phyloP scores from a whole-genome alignment of 2,888 invertebrate species.

The Drosophila prostipennis region DNA sequence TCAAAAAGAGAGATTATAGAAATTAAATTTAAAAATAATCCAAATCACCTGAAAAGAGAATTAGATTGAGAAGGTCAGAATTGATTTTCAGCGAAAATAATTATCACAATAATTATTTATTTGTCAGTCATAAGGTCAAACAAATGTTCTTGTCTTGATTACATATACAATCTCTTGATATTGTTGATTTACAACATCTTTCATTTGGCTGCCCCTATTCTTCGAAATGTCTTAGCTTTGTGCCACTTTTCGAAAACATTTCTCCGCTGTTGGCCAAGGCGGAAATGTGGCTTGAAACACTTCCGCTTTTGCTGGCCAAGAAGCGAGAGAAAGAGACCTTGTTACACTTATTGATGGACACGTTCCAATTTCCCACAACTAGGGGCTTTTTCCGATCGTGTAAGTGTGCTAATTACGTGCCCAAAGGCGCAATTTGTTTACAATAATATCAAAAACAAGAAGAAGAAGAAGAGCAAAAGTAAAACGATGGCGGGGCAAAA shows the following conservation, averaged over 20 bases:
- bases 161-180: slow-evolving; percentile 4
- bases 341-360: slow-evolving; percentile 77
- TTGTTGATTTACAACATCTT: slow-evolving; percentile 20
- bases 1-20: too few relatives aligned
- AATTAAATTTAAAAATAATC: background rate
- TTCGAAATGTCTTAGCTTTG: slow-evolving; percentile 18
- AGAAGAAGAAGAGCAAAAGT: background rate
- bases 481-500: slow-evolving; percentile 60
- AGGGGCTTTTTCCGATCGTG: slow-evolving; percentile 32
- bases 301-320: slow-evolving; percentile 38
- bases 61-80: background rate
- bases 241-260: slow-evolving; percentile 36
- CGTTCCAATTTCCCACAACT: slow-evolving; percentile 62
- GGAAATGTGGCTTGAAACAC: slow-evolving; percentile 54
- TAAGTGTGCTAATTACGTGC: slow-evolving; percentile 78
- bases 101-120: background rate
- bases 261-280: slow-evolving; percentile 24
- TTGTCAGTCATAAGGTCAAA: slow-evolving; percentile 12
- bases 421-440: slow-evolving; percentile 74
- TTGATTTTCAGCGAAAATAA: background rate
- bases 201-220: slow-evolving; percentile 17
- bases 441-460: slow-evolving; percentile 39
- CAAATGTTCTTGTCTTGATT: background rate
- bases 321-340: slow-evolving; percentile 55
- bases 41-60: background rate